These are phyloP conservation scores for Channa striata DNA, from an alignment of 2,797 vertebrate genomes.

Conservation along the genomic window DNA sequence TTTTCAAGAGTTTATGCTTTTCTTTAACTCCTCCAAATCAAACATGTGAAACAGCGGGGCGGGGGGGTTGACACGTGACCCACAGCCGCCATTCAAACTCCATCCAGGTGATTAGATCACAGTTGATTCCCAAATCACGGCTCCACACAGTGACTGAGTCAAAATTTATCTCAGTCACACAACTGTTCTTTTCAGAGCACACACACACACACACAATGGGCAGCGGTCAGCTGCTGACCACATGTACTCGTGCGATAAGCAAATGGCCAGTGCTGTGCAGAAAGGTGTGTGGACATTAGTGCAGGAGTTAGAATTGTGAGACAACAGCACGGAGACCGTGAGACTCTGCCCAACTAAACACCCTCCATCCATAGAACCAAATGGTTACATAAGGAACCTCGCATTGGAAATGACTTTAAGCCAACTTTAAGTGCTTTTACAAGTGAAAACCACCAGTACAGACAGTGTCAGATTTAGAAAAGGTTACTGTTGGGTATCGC, in stretches of 20 bases:
- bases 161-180: not conserved
- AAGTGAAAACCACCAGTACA: not conserved
- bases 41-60: not conserved
- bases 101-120: slow-evolving; percentile 39
- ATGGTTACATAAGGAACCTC: not conserved
- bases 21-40: not conserved
- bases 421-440: not conserved
- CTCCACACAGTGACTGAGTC: slow-evolving; percentile 7
- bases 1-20: too few species aligned
- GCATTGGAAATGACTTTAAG: not conserved
- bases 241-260: slow-evolving; percentile 15
- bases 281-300: not conserved
- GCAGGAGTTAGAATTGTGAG: not conserved
- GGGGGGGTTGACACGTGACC: not conserved
- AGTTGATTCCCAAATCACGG: not conserved
- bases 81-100: slow-evolving; percentile 23
- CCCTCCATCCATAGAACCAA: not conserved
- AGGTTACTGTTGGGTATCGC: not conserved
- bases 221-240: slow-evolving; percentile 5
- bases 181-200: not conserved
- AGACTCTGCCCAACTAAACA: not conserved
- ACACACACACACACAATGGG: not conserved
- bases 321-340: not conserved
- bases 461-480: not conserved
- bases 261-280: slow-evolving; percentile 15